Evolutionary conservation across 2,797 vertebrate species (phyloP), one percentile per base, ranked within the genome.

Genomic region (Jordanella pulchra): DNA sequence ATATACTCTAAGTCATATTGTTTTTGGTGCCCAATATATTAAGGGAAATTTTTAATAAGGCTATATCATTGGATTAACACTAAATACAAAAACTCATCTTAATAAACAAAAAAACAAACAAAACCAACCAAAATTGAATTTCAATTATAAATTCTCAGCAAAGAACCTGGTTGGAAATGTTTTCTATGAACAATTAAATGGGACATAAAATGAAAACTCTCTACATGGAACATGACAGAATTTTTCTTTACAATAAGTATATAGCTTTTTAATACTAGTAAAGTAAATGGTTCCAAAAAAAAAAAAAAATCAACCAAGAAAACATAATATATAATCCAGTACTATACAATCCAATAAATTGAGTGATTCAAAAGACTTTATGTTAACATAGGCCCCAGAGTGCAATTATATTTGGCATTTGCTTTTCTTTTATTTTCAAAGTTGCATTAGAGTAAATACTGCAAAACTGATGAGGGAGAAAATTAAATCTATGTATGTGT

Each of bases 131-230:
- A 82, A 72, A 79, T 73, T 73, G 71, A 6, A 71, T 85, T 87
- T 76, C 75, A 82, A 87, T 86, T 86, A 84, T 82, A 58, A 71
- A 35, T 58, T 69, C 58, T 66, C 69, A 73, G 75, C 65, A 55
- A 74, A 71, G 45, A 23, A 64, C 68, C 1, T 61, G 53, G 61
- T 63, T 27, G 18, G 71, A 47, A 47, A 74, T 79, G 75, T 67
- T 63, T 65, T 64, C 27, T 67, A 61, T 60, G 56, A 71, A 39
- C 25, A 75, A 78, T 69, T 81, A 82, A 87, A 83, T 72, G 76
- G 69, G 68, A 69, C 75, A 78, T 79, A 84, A 87, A 77, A 69
- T 58, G 42, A 65, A 82, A 60, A 81, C 65, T 7, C 70, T 74
- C 56, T 48, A 13, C 71, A 78, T 23, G 82, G 86, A 88, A 84